phyloP scores from a whole-genome alignment of 2,888 invertebrate species.

The Megamerina dolium region DNA sequence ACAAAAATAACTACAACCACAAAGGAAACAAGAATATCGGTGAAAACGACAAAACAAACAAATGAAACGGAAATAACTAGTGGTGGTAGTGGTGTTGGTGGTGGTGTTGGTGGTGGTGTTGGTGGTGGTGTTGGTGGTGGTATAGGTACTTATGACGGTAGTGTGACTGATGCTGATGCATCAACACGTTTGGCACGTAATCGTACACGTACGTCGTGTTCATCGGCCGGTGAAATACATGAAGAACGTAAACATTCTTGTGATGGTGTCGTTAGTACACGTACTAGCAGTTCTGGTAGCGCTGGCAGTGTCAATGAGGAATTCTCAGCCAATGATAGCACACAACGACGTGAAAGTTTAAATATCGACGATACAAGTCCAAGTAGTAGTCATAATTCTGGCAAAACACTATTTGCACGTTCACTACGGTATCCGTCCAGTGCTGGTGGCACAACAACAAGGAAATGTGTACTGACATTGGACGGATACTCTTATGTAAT shows the following conservation, averaged over 20 bases:
- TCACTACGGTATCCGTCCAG: conserved; percentile 44
- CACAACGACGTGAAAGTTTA: conserved; percentile 36
- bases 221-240: conserved; percentile 11
- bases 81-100: too few species aligned
- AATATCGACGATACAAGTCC: conserved; percentile 33
- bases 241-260: conserved; percentile 34
- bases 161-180: conserved; percentile 12
- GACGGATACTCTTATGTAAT: conserved; percentile 85
- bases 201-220: conserved; percentile 33
- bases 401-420: conserved; percentile 31
- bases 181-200: conserved; percentile 22
- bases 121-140: too few species aligned
- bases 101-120: too few species aligned
- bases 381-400: conserved; percentile 31
- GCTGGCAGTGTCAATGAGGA: conserved; percentile 20
- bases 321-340: conserved; percentile 21
- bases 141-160: too few species aligned
- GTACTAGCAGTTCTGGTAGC: neutral
- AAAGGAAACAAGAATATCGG: too few species aligned
- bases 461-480: conserved; percentile 75
- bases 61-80: conserved; percentile 4
- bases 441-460: conserved; percentile 55
- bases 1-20: neutral
- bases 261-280: conserved; percentile 26
- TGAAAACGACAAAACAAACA: too few species aligned